Conservation (phyloP, 2,797 vertebrate genomes). For the Manis pentadactyla region DNA sequence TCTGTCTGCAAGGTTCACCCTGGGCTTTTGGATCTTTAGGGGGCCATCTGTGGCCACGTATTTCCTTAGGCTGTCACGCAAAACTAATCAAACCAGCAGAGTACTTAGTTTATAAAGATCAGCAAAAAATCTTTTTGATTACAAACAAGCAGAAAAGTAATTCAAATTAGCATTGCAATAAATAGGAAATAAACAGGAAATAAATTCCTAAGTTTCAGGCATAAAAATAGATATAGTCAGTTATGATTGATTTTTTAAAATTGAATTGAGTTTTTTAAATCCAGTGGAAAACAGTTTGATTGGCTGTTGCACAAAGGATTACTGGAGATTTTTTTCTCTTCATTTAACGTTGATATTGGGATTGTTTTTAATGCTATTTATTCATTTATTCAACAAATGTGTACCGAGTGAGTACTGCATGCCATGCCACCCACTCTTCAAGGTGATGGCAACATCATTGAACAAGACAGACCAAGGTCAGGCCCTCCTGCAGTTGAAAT, state of each 20-base stretch:
- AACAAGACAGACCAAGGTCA: not conserved
- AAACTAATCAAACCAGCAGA: constrained; percentile 16
- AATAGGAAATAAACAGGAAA: not conserved
- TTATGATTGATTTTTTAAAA: constrained; percentile 31
- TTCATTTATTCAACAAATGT: constrained; percentile 3
- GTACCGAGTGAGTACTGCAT: not conserved
- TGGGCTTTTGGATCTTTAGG: not conserved
- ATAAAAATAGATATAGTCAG: not conserved
- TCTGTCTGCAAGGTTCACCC: not conserved
- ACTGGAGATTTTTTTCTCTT: not conserved
- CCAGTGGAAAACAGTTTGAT: not conserved
- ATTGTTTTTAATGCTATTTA: constrained; percentile 19
- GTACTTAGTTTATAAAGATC: not conserved
- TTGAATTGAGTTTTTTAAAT: not conserved
- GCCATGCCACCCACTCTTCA: not conserved
- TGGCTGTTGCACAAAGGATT: not conserved
- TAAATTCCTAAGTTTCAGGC: not conserved
- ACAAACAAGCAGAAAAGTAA: constrained; percentile 55
- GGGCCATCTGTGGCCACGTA: not conserved
- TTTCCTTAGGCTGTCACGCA: not conserved
- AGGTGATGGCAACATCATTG: not conserved
- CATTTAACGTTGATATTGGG: constrained; percentile 14
- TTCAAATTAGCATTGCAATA: constrained; percentile 30
- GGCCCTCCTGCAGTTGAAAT: not conserved
- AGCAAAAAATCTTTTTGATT: constrained; percentile 22